Evolutionary conservation across 2,888 invertebrate species (phyloP), one percentile per base, ranked within the genome.

Genomic region (Encarsia formosa): DNA sequence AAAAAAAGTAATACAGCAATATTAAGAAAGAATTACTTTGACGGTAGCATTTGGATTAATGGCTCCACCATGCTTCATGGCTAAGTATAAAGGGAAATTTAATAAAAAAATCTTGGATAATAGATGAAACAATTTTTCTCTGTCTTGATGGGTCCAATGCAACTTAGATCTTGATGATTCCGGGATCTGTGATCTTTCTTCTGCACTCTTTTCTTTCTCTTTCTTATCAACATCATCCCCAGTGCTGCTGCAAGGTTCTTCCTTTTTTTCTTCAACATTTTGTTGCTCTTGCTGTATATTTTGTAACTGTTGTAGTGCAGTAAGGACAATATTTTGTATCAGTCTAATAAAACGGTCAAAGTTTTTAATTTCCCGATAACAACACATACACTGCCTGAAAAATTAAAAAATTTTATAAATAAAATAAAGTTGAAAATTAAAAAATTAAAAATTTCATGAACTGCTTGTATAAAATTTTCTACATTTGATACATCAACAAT

Each of bases 311-410:
- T 87, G 86, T 53, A 94, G 86, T 42, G 89, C 86, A 62, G 91
- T 80, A 65, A 87, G 86, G 55, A 94, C 83, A 63, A 94, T 83
- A 59, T 91, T 88, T 74, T 94, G 93, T 32, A 92, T 87, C 63
- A 95, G 81, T 67, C 88, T 80, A 74, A 91, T 91, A 74, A 94
- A 90, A 62, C 91, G 82, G 71, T 94, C 94, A 76, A 91, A 88
- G 76, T 94, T 94, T 75, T 92, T 92, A 52, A 85, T 83, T 77
- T 94, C 94, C 64, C 93, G 83, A 75, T 91, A 94, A 76, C 92
- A 89, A 76, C 95, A 95, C 87, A 93, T 91, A 72, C 95, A 95
- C 78, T 95, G 94, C 72, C 92, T 91, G 75, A 35, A 64, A 64
- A 43, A 11, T 11, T n/a, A 8, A 40, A 35, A 31, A 44, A 51